These are phyloP conservation scores for Agrochola lychnidis DNA, from an alignment of 2,888 invertebrate species.

Conservation along the genomic window DNA sequence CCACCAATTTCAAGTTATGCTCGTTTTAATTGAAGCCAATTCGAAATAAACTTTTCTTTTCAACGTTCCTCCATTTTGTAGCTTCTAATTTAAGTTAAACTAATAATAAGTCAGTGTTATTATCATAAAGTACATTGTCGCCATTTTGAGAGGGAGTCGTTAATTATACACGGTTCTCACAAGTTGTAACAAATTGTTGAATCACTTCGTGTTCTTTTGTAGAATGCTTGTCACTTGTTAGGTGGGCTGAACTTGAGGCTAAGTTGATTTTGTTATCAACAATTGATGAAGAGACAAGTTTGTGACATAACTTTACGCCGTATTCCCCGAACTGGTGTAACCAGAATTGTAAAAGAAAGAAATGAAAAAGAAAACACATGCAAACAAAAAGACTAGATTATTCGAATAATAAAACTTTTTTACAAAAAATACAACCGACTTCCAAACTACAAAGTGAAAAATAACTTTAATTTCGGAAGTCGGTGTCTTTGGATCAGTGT, in stretches of 20 bases:
- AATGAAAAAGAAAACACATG: background rate
- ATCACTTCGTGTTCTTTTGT: background rate
- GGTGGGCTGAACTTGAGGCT: background rate
- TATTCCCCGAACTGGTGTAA: background rate
- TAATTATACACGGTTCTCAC: background rate
- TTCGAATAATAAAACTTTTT: no score
- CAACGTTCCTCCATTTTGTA: no score
- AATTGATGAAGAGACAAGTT: background rate
- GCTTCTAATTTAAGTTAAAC: no score
- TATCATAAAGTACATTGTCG: slow-evolving; percentile 18
- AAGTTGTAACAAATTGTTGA: slow-evolving; percentile 9
- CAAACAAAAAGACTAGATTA: no score
- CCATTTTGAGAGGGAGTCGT: slow-evolving; percentile 14
- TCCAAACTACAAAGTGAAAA: no score
- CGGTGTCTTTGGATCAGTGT: no score
- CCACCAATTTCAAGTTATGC: no score
- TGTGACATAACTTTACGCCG: background rate
- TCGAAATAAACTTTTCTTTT: no score
- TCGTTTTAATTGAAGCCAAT: no score
- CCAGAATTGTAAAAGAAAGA: background rate
- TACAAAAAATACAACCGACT: no score
- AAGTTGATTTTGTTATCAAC: slow-evolving; percentile 1
- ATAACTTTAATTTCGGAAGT: no score
- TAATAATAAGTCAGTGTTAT: slow-evolving; percentile 44
- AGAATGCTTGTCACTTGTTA: slow-evolving; percentile 2